Evolutionary conservation across 2,113 vertebrate species (phyloP).

Genomic region (Poeciliopsis turrubarensis): DNA sequence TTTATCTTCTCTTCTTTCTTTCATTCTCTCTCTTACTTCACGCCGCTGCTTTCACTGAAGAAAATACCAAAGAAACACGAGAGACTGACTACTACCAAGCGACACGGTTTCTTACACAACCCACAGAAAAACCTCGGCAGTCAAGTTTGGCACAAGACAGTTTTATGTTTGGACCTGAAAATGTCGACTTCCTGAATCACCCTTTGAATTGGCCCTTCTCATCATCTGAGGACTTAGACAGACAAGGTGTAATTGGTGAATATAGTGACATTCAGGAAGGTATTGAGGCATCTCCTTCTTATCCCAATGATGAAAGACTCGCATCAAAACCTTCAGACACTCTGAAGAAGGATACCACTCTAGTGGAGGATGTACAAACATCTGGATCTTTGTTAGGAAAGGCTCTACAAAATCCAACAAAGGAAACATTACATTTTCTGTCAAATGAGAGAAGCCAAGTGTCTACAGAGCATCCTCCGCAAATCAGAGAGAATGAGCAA

Average conservation of each 20-base stretch:
- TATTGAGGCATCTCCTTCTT: constrained; percentile 21
- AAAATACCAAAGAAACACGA: constrained; percentile 39
- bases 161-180: constrained; percentile 25
- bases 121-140: constrained; percentile 27
- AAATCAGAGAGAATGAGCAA: constrained; percentile 24
- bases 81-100: constrained; percentile 21
- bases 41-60: constrained; percentile 29
- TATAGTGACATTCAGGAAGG: constrained; percentile 53
- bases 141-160: not conserved
- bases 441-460: constrained; percentile 28
- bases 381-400: constrained; percentile 12
- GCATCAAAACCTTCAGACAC: constrained; percentile 13
- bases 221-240: constrained; percentile 51
- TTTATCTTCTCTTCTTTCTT: constrained; percentile 52
- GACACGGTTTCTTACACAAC: constrained; percentile 9
- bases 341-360: constrained; percentile 6
- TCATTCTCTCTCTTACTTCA: constrained; percentile 32
- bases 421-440: constrained; percentile 26
- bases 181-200: constrained; percentile 25
- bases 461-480: constrained; percentile 22
- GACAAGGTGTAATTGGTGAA: constrained; percentile 71
- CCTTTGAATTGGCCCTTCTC: constrained; percentile 38
- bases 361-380: constrained; percentile 10
- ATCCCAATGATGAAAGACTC: constrained; percentile 20
- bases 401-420: constrained; percentile 4